Evolutionary conservation across 1,140 invertebrate genomes (phyloP).

Genomic region (Drosophila tristis): DNA sequence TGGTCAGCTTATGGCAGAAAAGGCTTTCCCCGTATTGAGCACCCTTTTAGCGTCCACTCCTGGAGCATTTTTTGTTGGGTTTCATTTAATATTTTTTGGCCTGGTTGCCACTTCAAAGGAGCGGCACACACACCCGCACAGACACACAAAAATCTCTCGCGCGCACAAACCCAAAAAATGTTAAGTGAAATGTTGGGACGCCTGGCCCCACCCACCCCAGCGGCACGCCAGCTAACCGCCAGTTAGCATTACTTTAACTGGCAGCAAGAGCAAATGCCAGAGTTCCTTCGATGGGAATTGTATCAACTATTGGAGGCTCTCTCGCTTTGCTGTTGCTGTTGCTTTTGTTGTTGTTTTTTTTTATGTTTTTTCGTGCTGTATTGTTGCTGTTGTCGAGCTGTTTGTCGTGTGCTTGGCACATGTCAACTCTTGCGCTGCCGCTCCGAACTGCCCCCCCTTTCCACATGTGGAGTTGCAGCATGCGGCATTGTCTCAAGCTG

Average conservation of each 20-base stretch:
- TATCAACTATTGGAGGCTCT: constrained; percentile 32
- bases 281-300: constrained; percentile 15
- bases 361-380: neutral
- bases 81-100: constrained; percentile 79
- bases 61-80: constrained; percentile 58
- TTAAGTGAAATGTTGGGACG: constrained; percentile 76
- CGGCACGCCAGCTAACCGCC: no score
- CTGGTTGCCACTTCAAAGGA: constrained; percentile 74
- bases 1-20: constrained; percentile 77
- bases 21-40: constrained; percentile 70
- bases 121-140: constrained; percentile 8
- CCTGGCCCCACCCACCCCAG: constrained; percentile 31
- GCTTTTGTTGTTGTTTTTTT: constrained; percentile 4
- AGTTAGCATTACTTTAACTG: no score
- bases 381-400: constrained; percentile 29
- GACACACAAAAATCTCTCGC: constrained; percentile 35
- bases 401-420: constrained; percentile 72
- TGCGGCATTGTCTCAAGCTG: constrained; percentile 77
- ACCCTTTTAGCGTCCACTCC: constrained; percentile 66
- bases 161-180: constrained; percentile 60
- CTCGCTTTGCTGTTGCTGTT: neutral
- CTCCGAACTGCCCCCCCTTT: constrained; percentile 3
- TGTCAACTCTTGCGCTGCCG: constrained; percentile 63
- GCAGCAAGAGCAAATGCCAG: no score
- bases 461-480: constrained; percentile 58